These are phyloP conservation scores for Strigamia transsilvanica DNA, from an alignment of 2,888 invertebrate genomes.

Conservation along the genomic window DNA sequence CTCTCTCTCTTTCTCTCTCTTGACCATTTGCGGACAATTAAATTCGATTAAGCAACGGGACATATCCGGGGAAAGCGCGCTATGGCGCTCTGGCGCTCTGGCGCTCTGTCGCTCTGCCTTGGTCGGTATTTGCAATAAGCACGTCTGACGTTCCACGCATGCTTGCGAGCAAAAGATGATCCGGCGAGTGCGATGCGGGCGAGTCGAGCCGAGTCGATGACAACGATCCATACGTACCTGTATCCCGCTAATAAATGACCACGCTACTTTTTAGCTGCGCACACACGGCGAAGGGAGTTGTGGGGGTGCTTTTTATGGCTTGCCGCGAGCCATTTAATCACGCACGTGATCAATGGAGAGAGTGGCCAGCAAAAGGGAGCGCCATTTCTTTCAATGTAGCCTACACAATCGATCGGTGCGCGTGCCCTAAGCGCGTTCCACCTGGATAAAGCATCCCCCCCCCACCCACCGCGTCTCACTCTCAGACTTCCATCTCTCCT, in stretches of 20 bases:
- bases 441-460: conserved; percentile 6
- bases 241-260: conserved; percentile 13
- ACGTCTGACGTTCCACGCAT: conserved; percentile 18
- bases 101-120: not conserved
- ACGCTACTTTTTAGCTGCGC: not conserved
- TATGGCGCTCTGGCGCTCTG: not conserved
- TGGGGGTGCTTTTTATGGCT: not conserved
- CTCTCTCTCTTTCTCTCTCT: too few species aligned
- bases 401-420: conserved; percentile 35
- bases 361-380: conserved; percentile 34
- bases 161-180: not conserved
- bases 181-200: not conserved
- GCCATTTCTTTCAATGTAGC: conserved; percentile 39
- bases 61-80: not conserved
- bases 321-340: conserved; percentile 37
- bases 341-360: conserved; percentile 40
- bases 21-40: not conserved
- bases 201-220: not conserved
- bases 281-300: not conserved
- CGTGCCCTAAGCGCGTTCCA: conserved; percentile 37
- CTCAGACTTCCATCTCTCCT: not conserved
- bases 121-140: conserved; percentile 31
- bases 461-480: not conserved
- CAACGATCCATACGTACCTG: not conserved
- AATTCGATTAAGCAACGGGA: conserved; percentile 9